Percentiles rank a stretch among this genome's conserved stretches.
Conservation (phyloP, 2,113 vertebrate species). For the Sterrhoptilus dennistouni region DNA sequence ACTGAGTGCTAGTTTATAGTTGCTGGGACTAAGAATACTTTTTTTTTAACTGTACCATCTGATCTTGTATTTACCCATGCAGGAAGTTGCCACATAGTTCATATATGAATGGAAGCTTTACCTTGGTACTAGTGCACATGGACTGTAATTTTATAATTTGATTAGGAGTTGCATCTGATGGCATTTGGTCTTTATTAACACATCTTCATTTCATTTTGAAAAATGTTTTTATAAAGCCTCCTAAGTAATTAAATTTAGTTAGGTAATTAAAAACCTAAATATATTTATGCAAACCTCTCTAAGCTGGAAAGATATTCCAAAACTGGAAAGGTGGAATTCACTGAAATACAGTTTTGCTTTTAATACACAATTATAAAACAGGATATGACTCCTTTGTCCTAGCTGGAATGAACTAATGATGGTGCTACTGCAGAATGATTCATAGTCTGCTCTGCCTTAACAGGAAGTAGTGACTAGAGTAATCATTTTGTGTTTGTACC, state of each 20-base stretch:
- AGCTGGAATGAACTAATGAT: not conserved
- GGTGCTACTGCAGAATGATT: not conserved
- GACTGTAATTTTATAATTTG: not conserved
- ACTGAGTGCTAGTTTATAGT: not conserved
- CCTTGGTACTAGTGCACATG: not conserved
- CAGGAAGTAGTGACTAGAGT: not conserved
- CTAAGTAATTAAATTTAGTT: not conserved
- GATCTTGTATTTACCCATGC: not conserved
- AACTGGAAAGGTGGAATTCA: not conserved
- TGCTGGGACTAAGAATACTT: not conserved
- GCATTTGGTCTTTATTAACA: not conserved
- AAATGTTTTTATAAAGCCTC: not conserved
- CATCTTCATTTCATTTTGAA: not conserved
- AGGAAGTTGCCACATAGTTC: not conserved
- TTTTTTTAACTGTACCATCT: not conserved
- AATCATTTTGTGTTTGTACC: not conserved
- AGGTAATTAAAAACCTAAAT: not conserved
- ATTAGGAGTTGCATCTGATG: not conserved
- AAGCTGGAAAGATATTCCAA: not conserved
- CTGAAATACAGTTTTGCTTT: not conserved
- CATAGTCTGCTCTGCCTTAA: not conserved
- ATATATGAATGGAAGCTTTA: not conserved
- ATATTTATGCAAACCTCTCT: not conserved
- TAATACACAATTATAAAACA: not conserved
- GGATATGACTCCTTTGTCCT: not conserved